Percentiles rank a stretch among this genome's conserved stretches.
Conservation (phyloP, 2,888 invertebrate species). For the Cistogaster globosa region DNA sequence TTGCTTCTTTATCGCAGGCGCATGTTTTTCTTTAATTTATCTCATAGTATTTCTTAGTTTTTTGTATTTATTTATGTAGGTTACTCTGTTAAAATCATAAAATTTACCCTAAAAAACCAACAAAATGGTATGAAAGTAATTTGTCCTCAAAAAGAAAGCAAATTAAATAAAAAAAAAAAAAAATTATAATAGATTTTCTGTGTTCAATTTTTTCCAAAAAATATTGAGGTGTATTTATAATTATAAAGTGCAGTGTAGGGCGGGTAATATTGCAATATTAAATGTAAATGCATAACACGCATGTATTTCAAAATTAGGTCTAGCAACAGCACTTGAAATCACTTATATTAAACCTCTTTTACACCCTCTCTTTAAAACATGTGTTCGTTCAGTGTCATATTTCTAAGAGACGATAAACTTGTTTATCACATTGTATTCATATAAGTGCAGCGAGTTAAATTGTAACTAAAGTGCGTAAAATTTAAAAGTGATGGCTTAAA, state of each 20-base stretch:
- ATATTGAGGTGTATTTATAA: too few relatives aligned
- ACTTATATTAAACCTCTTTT: constrained; percentile 3
- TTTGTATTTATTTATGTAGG: too few relatives aligned
- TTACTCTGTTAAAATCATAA: too few relatives aligned
- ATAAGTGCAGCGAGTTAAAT: constrained; percentile 1
- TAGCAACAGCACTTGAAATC: neutral
- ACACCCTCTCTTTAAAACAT: neutral
- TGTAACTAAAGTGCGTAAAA: constrained; percentile 44
- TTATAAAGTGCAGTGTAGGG: neutral
- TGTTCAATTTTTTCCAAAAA: too few relatives aligned
- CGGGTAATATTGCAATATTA: neutral
- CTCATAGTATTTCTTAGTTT: too few relatives aligned
- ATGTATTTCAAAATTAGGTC: neutral
- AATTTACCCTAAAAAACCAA: too few relatives aligned
- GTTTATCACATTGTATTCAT: neutral
- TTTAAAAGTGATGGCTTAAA: neutral
- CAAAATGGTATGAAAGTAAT: too few relatives aligned
- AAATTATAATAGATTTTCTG: too few relatives aligned
- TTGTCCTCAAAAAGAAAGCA: too few relatives aligned
- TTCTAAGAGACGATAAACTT: constrained; percentile 1
- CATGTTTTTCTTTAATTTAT: too few relatives aligned
- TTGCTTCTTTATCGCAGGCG: too few relatives aligned
- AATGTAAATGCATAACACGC: neutral
- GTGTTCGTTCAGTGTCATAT: constrained; percentile 54
- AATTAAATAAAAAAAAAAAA: too few relatives aligned